Evolutionary conservation across 1,140 invertebrate genomes (phyloP).

Genomic region (Pantala flavescens): DNA sequence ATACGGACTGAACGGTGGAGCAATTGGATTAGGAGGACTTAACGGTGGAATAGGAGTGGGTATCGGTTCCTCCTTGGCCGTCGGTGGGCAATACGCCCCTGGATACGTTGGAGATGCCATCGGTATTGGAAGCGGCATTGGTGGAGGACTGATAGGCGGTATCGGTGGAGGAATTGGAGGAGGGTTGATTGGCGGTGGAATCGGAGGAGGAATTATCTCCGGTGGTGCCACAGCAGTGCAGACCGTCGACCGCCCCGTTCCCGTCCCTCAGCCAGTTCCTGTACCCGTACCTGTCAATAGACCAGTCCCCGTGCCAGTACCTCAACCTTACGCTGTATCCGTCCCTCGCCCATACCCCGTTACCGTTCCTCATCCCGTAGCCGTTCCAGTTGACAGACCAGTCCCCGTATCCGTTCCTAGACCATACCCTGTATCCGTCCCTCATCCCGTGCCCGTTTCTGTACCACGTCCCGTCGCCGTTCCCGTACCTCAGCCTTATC

Average conservation of each 20-base stretch:
- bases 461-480: no score
- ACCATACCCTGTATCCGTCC: background rate
- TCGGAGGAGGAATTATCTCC: background rate
- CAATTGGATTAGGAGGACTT: no score
- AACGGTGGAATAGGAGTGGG: no score
- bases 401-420: background rate
- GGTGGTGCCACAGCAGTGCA: background rate
- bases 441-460: no score
- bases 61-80: no score
- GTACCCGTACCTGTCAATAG: background rate
- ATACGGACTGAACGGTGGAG: no score
- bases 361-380: background rate
- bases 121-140: background rate
- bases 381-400: background rate
- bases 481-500: no score
- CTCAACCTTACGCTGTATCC: background rate
- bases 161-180: no score
- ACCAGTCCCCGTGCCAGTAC: background rate
- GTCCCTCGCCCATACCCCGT: background rate
- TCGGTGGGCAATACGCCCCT: no score
- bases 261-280: background rate
- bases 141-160: background rate
- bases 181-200: no score
- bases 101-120: no score
- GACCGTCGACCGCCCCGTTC: background rate